Conservation (phyloP, 2,888 invertebrate genomes). For the Brachylomia viminalis region DNA sequence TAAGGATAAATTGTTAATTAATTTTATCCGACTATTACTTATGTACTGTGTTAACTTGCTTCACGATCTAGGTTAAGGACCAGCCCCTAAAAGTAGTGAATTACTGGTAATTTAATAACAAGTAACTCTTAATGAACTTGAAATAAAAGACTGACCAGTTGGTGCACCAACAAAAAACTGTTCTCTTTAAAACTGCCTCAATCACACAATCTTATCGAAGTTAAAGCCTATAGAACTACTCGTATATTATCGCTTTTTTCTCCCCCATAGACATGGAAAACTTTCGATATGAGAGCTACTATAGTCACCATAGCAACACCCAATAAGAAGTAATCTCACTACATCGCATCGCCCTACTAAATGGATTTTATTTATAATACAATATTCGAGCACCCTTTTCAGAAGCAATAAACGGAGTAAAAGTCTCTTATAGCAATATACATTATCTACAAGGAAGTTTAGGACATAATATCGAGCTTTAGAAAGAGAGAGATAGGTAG, state of each 20-base stretch:
- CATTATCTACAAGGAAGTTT: background rate
- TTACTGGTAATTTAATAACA: too few relatives aligned
- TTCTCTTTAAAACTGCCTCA: too few relatives aligned
- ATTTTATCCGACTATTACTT: too few relatives aligned
- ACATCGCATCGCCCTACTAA: conserved; percentile 18
- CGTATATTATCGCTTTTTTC: background rate
- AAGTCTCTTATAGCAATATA: background rate
- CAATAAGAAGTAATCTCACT: conserved; percentile 43
- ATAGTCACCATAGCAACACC: conserved; percentile 47
- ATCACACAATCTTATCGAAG: too few relatives aligned
- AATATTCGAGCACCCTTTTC: conserved; percentile 29
- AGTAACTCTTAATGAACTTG: too few relatives aligned
- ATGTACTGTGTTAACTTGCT: too few relatives aligned
- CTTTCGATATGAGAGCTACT: background rate
- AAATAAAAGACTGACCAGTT: too few relatives aligned
- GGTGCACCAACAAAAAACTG: too few relatives aligned
- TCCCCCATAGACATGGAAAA: background rate
- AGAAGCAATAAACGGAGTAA: conserved; percentile 9
- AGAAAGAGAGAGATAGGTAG: background rate
- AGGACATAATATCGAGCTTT: background rate
- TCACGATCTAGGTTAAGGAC: too few relatives aligned
- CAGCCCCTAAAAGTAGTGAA: too few relatives aligned
- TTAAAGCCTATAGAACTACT: too few relatives aligned
- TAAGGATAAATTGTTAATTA: too few relatives aligned
- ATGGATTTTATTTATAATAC: conserved; percentile 44